Percentiles rank a stretch among this genome's conserved stretches.
phyloP scores from a whole-genome alignment of 2,888 invertebrate genomes.

The Tiliacea aurago region DNA sequence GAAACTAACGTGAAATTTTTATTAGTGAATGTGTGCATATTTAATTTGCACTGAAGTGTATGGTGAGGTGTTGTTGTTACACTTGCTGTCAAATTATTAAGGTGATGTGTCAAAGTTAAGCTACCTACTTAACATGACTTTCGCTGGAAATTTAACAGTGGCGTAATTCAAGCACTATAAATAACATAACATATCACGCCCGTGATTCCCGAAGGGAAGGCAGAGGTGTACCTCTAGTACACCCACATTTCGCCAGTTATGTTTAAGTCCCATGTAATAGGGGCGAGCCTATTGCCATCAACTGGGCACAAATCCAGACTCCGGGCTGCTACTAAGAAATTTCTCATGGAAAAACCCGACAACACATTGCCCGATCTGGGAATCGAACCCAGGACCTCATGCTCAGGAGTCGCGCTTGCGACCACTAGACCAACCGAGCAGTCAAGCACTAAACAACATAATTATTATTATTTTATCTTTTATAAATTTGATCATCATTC shows the following conservation, averaged over 20 bases:
- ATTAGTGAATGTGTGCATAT: constrained; percentile 38
- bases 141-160: not conserved
- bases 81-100: constrained; percentile 51
- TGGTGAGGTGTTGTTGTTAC: constrained; percentile 40
- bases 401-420: not conserved
- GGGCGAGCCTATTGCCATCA: too few species aligned
- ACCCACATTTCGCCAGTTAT: not conserved
- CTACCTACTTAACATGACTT: not conserved
- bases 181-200: not conserved
- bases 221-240: too few species aligned
- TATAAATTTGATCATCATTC: not conserved
- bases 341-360: not conserved
- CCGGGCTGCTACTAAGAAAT: not conserved
- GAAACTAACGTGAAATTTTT: constrained; percentile 47
- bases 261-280: not conserved
- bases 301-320: not conserved
- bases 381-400: not conserved
- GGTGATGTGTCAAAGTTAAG: constrained; percentile 2
- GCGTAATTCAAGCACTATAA: not conserved
- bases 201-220: not conserved
- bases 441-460: not conserved
- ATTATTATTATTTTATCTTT: not conserved
- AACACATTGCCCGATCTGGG: too few species aligned
- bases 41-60: constrained; percentile 53
- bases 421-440: too few species aligned